These are phyloP conservation scores for Hypsopygia costalis DNA, from an alignment of 2,888 invertebrate genomes.

Conservation along the genomic window DNA sequence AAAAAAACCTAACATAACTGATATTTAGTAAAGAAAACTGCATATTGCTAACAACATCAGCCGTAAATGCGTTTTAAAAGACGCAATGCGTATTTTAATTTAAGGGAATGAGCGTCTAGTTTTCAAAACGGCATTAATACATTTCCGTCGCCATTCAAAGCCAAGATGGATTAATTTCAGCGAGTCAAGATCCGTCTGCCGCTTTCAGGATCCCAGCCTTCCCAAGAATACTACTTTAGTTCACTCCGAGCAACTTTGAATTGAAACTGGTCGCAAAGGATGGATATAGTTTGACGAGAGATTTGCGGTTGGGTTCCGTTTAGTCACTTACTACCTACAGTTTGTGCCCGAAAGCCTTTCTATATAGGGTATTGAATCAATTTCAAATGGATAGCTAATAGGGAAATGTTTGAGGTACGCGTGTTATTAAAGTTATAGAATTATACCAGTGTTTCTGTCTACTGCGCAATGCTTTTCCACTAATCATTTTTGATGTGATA, in stretches of 20 bases:
- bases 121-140: slow-evolving; percentile 40
- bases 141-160: slow-evolving; percentile 46
- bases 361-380: neutral
- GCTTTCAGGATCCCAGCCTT: slow-evolving; percentile 54
- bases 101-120: neutral
- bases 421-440: too few relatives aligned
- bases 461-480: too few relatives aligned
- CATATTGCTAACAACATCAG: too few relatives aligned
- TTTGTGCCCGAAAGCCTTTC: neutral
- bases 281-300: slow-evolving; percentile 62
- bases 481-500: too few relatives aligned
- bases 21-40: too few relatives aligned
- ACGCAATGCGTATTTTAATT: slow-evolving; percentile 5
- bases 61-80: too few relatives aligned
- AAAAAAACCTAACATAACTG: too few relatives aligned
- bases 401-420: too few relatives aligned
- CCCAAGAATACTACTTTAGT: slow-evolving; percentile 64
- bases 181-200: slow-evolving; percentile 62
- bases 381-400: too few relatives aligned
- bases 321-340: slow-evolving; percentile 39
- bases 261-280: slow-evolving; percentile 58
- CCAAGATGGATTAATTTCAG: slow-evolving; percentile 72
- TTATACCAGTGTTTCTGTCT: too few relatives aligned
- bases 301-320: slow-evolving; percentile 52
- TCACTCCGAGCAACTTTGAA: slow-evolving; percentile 60